Evolutionary conservation across 2,113 vertebrate genomes (phyloP).

Genomic region (Dipodomys stephensi): DNA sequence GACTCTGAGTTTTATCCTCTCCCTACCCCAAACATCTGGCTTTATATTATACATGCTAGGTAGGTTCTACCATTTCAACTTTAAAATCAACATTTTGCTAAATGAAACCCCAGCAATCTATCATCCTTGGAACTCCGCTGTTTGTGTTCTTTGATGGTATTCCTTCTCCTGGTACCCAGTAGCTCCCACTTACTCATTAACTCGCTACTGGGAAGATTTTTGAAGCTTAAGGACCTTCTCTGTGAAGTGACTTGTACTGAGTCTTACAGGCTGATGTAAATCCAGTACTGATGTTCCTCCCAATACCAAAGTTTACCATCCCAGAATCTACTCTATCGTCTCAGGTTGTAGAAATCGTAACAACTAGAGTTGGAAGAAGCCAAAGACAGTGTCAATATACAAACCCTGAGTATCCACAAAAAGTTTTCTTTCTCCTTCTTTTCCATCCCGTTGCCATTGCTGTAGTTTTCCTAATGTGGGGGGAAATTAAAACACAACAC

Average conservation of each 20-base stretch:
- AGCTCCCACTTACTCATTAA: background rate
- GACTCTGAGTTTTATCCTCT: background rate
- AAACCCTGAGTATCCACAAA: background rate
- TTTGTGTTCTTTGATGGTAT: background rate
- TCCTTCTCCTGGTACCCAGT: background rate
- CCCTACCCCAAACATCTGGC: background rate
- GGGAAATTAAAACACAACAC: background rate
- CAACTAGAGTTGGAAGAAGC: background rate
- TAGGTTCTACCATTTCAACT: background rate
- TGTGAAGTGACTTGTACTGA: background rate
- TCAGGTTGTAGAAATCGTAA: constrained; percentile 14
- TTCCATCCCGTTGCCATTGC: background rate
- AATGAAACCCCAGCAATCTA: background rate
- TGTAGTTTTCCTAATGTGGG: background rate
- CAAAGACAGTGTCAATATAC: background rate
- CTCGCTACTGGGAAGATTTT: background rate
- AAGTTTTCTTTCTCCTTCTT: background rate
- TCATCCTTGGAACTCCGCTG: background rate
- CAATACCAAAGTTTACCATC: background rate
- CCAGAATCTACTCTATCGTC: background rate
- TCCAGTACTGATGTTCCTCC: background rate
- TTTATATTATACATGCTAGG: background rate
- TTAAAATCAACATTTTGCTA: background rate
- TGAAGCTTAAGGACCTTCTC: background rate
- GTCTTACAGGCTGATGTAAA: background rate